Conservation (phyloP, 2,888 invertebrate species). For the Lasius platythorax region DNA sequence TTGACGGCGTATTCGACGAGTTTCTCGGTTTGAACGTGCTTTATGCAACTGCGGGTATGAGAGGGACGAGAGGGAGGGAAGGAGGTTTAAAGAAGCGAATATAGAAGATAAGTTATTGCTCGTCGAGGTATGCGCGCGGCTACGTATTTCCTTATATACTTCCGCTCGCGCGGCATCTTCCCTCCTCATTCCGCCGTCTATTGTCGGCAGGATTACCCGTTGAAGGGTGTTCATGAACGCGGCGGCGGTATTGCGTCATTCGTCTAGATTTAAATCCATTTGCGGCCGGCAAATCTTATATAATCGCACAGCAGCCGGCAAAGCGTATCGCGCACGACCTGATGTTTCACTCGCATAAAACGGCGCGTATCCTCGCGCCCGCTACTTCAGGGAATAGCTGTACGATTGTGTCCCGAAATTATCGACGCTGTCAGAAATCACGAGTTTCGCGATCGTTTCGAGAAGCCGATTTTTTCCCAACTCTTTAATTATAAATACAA, state of each 20-base stretch:
- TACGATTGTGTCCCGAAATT: not conserved
- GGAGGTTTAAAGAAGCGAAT: constrained; percentile 58
- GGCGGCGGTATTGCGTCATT: constrained; percentile 31
- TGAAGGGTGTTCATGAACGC: constrained; percentile 52
- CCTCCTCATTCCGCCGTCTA: constrained; percentile 42
- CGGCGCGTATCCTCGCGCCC: not conserved
- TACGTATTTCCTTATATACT: constrained; percentile 57
- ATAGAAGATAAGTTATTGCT: constrained; percentile 69
- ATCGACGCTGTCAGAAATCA: not conserved
- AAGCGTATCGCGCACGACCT: constrained; percentile 29
- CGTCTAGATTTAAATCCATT: constrained; percentile 49
- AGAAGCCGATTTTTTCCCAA: not conserved
- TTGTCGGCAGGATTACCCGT: constrained; percentile 41
- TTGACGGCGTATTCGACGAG: constrained; percentile 39
- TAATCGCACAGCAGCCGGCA: constrained; percentile 35
- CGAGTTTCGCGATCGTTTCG: not conserved
- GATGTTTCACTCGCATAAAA: constrained; percentile 9
- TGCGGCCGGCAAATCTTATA: constrained; percentile 48
- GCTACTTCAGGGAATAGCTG: not conserved
- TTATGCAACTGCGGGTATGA: constrained; percentile 60
- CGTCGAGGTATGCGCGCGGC: constrained; percentile 66
- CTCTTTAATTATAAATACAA: not conserved
- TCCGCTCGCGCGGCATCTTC: constrained; percentile 28
- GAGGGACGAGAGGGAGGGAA: constrained; percentile 49
- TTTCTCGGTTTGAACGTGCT: constrained; percentile 54